A percentile compares a stretch with the other conserved stretches of the same genome.
Evolutionary conservation across 2,797 vertebrate species (phyloP).

Genomic region (Triplophysa bombifrons): DNA sequence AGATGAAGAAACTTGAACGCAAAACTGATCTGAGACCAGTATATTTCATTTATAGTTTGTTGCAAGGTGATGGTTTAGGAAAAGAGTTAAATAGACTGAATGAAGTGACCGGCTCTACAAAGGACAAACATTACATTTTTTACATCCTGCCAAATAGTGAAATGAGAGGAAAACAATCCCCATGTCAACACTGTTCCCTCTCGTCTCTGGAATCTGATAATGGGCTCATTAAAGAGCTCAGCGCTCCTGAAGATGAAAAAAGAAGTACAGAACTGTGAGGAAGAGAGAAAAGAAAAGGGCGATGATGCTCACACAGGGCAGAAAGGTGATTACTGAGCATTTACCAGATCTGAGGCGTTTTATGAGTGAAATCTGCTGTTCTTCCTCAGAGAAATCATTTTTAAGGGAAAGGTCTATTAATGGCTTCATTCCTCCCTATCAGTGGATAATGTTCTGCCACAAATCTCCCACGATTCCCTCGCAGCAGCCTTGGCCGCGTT

Average conservation of each 20-base stretch:
- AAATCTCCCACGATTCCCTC: slow-evolving; percentile 41
- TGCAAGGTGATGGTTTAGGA: too few relatives aligned
- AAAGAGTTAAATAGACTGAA: slow-evolving; percentile 25
- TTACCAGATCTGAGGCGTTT: slow-evolving; percentile 52
- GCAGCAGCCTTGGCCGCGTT: slow-evolving; percentile 11
- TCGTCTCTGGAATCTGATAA: slow-evolving; percentile 23
- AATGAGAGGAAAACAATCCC: slow-evolving; percentile 12
- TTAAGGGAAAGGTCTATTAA: slow-evolving; percentile 63
- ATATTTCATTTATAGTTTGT: too few relatives aligned
- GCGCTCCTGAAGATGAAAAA: not conserved
- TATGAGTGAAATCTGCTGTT: slow-evolving; percentile 55
- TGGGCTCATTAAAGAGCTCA: slow-evolving; percentile 46
- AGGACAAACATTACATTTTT: slow-evolving; percentile 50
- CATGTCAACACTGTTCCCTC: slow-evolving; percentile 21
- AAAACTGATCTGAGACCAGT: too few relatives aligned
- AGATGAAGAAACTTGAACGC: too few relatives aligned
- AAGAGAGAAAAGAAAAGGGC: slow-evolving; percentile 29
- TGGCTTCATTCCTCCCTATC: slow-evolving; percentile 60
- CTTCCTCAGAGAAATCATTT: slow-evolving; percentile 67
- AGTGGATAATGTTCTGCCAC: slow-evolving; percentile 62
- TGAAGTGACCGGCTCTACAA: slow-evolving; percentile 11
- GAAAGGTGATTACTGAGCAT: slow-evolving; percentile 43
- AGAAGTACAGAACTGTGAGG: slow-evolving; percentile 20
- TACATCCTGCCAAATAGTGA: slow-evolving; percentile 20
- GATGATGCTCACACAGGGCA: not conserved